Percentiles rank a stretch among this genome's conserved stretches.
phyloP scores from a whole-genome alignment of 2,888 invertebrate genomes.

The Drosophila rellima region DNA sequence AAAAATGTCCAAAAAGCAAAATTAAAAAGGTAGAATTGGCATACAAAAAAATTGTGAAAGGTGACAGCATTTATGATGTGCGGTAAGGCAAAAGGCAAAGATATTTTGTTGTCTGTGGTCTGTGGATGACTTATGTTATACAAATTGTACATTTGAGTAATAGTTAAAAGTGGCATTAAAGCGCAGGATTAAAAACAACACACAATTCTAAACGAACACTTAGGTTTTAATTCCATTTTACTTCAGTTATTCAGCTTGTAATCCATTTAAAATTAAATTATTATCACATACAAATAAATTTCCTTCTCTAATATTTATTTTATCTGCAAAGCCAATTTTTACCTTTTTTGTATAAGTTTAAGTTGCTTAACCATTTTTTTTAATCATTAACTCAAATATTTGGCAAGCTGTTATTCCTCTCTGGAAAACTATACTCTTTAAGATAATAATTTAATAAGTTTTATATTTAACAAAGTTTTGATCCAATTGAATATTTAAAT shows the following conservation, averaged over 20 bases:
- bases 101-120: slow-evolving; percentile 31
- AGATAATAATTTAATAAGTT: background rate
- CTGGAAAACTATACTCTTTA: background rate
- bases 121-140: slow-evolving; percentile 9
- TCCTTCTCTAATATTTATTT: no score
- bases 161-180: slow-evolving; percentile 11
- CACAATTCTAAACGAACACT: background rate
- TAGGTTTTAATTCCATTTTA: background rate
- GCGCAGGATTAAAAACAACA: slow-evolving; percentile 4
- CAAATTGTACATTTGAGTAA: background rate
- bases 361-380: no score
- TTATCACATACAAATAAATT: no score
- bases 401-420: no score
- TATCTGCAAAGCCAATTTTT: background rate
- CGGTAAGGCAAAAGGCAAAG: slow-evolving; percentile 27
- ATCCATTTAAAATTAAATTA: no score
- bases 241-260: background rate
- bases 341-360: background rate
- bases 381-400: no score
- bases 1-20: background rate
- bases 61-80: slow-evolving; percentile 44
- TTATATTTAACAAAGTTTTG: background rate
- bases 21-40: slow-evolving; percentile 5
- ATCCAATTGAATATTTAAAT: background rate
- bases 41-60: slow-evolving; percentile 4